Conservation (phyloP, 2,888 invertebrate genomes). For the Magallana nippona region DNA sequence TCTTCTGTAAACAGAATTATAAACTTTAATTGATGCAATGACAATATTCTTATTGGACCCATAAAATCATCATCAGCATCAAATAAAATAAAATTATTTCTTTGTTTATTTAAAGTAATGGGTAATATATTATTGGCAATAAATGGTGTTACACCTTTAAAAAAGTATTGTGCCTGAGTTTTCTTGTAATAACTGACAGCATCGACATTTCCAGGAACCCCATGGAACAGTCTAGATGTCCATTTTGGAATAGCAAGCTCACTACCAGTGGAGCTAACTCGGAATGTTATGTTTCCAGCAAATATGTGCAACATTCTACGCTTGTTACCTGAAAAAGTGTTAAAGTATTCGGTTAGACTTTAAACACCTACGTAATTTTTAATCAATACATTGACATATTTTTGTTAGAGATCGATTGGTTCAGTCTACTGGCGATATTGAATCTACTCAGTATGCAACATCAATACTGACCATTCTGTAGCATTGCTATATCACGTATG, state of each 20-base stretch:
- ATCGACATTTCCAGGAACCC: neutral
- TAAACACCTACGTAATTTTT: no score
- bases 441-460: no score
- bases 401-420: no score
- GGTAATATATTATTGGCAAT: no score
- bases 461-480: neutral
- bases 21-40: no score
- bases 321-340: neutral
- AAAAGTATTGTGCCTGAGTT: neutral
- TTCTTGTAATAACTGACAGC: conserved; percentile 2
- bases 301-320: neutral
- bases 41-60: no score
- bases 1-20: conserved; percentile 48
- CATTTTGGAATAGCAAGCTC: neutral
- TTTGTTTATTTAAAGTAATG: no score
- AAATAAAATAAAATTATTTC: no score
- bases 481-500: neutral
- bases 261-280: neutral
- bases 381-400: no score
- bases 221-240: neutral
- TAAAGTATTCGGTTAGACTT: neutral
- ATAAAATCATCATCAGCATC: no score
- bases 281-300: conserved; percentile 10
- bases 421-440: no score
- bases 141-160: neutral